phyloP scores from a whole-genome alignment of 2,888 invertebrate species.

The Erpobdella octoculata region DNA sequence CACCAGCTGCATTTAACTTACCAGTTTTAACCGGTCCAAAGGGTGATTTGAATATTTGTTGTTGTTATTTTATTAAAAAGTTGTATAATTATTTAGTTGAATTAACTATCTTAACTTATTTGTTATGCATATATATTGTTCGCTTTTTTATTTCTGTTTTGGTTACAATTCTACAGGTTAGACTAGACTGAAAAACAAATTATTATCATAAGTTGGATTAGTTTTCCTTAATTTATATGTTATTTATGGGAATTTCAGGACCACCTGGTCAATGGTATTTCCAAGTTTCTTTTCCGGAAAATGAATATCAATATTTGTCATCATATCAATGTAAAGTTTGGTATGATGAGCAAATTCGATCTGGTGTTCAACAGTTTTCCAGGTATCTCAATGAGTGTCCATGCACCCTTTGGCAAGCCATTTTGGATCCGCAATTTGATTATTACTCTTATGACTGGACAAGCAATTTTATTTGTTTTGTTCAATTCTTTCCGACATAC shows the following conservation, averaged over 20 bases:
- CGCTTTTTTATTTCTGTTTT: too few species aligned
- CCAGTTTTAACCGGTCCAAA: constrained; percentile 20
- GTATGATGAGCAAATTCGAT: constrained; percentile 12
- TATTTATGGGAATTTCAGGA: too few species aligned
- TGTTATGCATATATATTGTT: too few species aligned
- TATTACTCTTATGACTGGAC: not conserved
- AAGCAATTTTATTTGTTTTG: constrained; percentile 6
- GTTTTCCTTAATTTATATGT: too few species aligned
- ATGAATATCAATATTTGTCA: not conserved
- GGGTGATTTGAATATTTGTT: too few species aligned
- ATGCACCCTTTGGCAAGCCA: constrained; percentile 30
- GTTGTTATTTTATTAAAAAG: too few species aligned
- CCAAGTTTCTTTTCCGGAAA: constrained; percentile 1
- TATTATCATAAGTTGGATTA: too few species aligned
- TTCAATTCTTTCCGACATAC: too few species aligned
- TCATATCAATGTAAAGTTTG: constrained; percentile 24
- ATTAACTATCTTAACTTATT: too few species aligned
- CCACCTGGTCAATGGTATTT: constrained; percentile 20
- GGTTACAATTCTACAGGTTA: too few species aligned
- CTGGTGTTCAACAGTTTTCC: not conserved
- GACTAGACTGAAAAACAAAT: too few species aligned
- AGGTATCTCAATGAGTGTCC: constrained; percentile 25
- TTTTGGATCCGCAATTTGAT: constrained; percentile 19
- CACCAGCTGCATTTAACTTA: constrained; percentile 9
- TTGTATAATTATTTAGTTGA: too few species aligned